Percentiles rank a stretch among this genome's conserved stretches.
Evolutionary conservation across 2,888 invertebrate genomes (phyloP).

Genomic region (Trypoxylon attenuatum): DNA sequence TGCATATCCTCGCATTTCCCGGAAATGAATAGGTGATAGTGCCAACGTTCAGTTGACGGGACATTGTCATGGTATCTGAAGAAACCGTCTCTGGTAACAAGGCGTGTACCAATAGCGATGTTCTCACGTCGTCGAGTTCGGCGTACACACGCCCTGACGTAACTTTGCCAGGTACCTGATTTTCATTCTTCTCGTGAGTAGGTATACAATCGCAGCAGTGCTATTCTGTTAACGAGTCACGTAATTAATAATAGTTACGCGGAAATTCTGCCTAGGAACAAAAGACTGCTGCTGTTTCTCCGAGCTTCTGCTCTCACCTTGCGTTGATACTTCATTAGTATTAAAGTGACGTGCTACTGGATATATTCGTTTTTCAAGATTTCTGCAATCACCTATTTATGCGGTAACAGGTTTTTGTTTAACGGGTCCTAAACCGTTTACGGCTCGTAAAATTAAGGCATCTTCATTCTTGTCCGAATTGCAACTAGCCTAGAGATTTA

Average conservation of each 20-base stretch:
- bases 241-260: conserved; percentile 45
- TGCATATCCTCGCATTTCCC: background rate
- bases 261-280: too few relatives aligned
- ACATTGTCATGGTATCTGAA: background rate
- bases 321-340: conserved; percentile 4
- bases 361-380: too few relatives aligned
- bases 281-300: conserved; percentile 7
- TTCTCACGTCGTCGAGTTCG: conserved; percentile 37
- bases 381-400: too few relatives aligned
- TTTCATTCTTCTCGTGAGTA: conserved; percentile 30
- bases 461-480: conserved; percentile 9
- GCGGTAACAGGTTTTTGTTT: too few relatives aligned
- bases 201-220: conserved; percentile 26
- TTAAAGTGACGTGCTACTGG: too few relatives aligned
- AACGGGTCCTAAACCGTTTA: too few relatives aligned
- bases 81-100: background rate
- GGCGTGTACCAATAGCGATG: background rate
- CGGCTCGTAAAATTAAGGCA: conserved; percentile 37
- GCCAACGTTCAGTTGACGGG: background rate
- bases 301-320: conserved; percentile 19
- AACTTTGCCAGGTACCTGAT: conserved; percentile 28
- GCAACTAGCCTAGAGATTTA: conserved; percentile 35
- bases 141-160: conserved; percentile 22
- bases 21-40: background rate
- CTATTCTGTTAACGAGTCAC: conserved; percentile 41